Evolutionary conservation across 2,797 vertebrate species (phyloP).

Genomic region (Apogon talboti): DNA sequence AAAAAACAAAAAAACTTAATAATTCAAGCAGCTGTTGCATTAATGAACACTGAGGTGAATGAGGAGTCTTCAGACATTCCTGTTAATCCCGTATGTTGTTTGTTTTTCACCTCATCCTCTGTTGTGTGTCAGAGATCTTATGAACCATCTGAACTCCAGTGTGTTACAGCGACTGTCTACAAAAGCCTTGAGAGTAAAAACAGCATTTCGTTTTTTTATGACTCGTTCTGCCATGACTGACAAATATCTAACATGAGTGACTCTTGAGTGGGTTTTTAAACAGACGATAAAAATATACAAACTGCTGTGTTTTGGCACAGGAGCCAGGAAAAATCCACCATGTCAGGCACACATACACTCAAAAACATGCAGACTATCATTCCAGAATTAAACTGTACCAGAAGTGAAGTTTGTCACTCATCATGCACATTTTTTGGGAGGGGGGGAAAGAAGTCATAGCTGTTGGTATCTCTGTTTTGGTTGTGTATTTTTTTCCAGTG

Average conservation of each 20-base stretch:
- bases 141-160: constrained; percentile 53
- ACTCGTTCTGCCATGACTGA: constrained; percentile 21
- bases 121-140: constrained; percentile 8
- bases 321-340: constrained; percentile 37
- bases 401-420: constrained; percentile 43
- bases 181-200: constrained; percentile 56
- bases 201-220: background rate
- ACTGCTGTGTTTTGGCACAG: constrained; percentile 48
- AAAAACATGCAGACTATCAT: constrained; percentile 58
- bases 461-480: constrained; percentile 34
- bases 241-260: constrained; percentile 22
- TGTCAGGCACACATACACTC: constrained; percentile 40
- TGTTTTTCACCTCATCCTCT: constrained; percentile 11
- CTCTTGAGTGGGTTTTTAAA: constrained; percentile 49
- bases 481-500: constrained; percentile 16
- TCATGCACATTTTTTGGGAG: constrained; percentile 51
- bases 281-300: constrained; percentile 46
- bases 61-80: constrained; percentile 10
- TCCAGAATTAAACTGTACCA: constrained; percentile 48
- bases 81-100: background rate
- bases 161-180: constrained; percentile 50
- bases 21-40: constrained; percentile 40
- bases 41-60: constrained; percentile 31
- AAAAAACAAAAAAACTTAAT: constrained; percentile 30
- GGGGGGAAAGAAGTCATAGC: background rate